Evolutionary conservation across 1,140 invertebrate species (phyloP).

Genomic region (Macrocentrus cingulum): DNA sequence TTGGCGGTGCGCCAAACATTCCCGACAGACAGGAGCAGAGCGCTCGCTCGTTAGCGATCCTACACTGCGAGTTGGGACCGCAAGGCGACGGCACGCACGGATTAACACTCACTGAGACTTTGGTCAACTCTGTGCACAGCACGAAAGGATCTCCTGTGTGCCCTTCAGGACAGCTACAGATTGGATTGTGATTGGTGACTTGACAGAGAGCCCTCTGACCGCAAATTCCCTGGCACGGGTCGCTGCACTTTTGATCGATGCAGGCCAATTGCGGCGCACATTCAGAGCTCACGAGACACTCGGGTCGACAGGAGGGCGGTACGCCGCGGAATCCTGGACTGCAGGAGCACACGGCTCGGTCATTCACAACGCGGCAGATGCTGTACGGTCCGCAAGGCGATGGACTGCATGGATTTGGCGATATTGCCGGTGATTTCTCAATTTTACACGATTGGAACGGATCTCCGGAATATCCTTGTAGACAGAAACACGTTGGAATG

Average conservation of each 20-base stretch:
- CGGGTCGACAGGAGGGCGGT: constrained; percentile 75
- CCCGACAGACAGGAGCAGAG: constrained; percentile 76
- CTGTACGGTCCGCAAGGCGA: constrained; percentile 82
- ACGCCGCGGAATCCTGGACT: constrained; percentile 73
- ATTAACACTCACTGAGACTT: constrained; percentile 54
- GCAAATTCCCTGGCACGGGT: constrained; percentile 80
- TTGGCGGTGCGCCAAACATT: constrained; percentile 81
- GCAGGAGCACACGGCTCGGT: constrained; percentile 78
- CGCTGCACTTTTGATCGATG: constrained; percentile 76
- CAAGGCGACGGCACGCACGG: constrained; percentile 81
- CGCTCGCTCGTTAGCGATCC: constrained; percentile 67
- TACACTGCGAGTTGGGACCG: constrained; percentile 78
- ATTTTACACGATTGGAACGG: constrained; percentile 76
- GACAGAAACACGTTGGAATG: constrained; percentile 77
- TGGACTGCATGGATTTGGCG: constrained; percentile 73
- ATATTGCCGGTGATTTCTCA: constrained; percentile 53
- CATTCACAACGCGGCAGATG: constrained; percentile 70
- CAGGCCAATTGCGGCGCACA: constrained; percentile 73
- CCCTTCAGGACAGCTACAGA: constrained; percentile 77
- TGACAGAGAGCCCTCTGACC: constrained; percentile 77
- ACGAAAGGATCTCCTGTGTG: constrained; percentile 82
- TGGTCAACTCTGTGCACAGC: constrained; percentile 65
- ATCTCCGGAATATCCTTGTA: constrained; percentile 75
- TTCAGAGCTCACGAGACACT: constrained; percentile 78
- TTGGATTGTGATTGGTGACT: constrained; percentile 81